Evolutionary conservation across 1,140 invertebrate species (phyloP), one percentile per base, ranked within the genome.

Genomic region (Acromyrmex echinatior): DNA sequence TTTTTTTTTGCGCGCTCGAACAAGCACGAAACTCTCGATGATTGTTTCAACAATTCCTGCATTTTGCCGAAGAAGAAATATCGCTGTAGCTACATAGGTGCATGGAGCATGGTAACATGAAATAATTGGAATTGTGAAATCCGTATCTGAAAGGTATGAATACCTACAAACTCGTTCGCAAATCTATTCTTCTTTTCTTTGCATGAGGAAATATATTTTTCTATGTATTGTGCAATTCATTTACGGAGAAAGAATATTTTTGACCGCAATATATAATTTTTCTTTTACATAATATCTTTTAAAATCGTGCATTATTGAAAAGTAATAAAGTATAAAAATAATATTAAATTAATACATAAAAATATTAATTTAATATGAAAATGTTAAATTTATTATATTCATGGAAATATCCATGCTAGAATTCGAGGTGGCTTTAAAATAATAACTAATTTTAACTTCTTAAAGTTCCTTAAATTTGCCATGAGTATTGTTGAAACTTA

Each of bases 61-160:
- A 74, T 62, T 60, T 74, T 18, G 18, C 12, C 51, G 18, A 31
- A 28, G 18, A 74, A 82, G 80, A 74, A 82, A 74, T 82, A 82
- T 60, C 35, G 35, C 18, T 45, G 16, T 35, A 71, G 9, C 4
- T 31, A 66, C 16, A 25, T 39, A n/a, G 65, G 5, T 68, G 65
- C 65, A 68, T 14, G 39, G n/a, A n/a, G 7, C 63, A 66, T 39
- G 65, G 35, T 56, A 58, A 49, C 53, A 21, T 56, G 39, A 9
- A 80, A 82, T 82, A 74, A 82, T 49, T 74, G 68, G 35, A 62
- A 82, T 10, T 35, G 35, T 62, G 68, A 71, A 81, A 82, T 82
- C 39, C 35, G 53, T 49, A 21, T n/a, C 53, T 58, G 31, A 70
- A 80, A 81, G 35, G 39, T 74, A 62, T 51, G 70, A 84, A 74